Evolutionary conservation across 2,797 vertebrate species (phyloP), one percentile per base, ranked within the genome.

Genomic region (Malacoraja senta): DNA sequence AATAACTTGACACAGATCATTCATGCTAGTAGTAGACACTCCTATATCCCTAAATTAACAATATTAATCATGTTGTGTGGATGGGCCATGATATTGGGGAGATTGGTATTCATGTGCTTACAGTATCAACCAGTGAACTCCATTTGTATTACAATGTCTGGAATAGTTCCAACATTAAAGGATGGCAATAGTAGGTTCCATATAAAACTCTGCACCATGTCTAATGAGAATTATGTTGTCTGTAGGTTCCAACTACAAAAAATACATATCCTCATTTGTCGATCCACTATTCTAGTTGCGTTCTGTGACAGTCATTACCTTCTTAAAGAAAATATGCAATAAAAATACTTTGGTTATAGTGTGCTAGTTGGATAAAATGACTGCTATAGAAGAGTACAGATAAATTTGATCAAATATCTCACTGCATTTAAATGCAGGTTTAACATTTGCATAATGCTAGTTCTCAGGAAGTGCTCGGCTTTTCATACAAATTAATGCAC

Each of bases 401-500:
- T 92, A 92, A 76, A 92, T 76, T 92, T 92, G 12, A 92, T 92
- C 44, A 76, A 53, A 92, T 35, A 74, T 58, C 24, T 76, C 72
- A 92, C 44, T 38, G 12, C 90, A 92, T 92, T 71, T 92, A 24
- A 91, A 13, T 74, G 21, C 90, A 74, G 71, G 90, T 91, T 91
- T 74, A 91, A 29, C 35, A 91, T 91, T 91, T 91, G 19, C 90
- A 92, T 74, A 92, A 92, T 74, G 44, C 71, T 76, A 76, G 21
- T 92, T 76, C 65, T 53, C 72, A 92, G 90, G 35, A 29, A 74
- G 21, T 72, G 71, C 68, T 74, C 24, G 90, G 3, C 44, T 68
- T 65, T 91, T 76, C 53, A 76, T 53, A 53, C 90, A 76, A 92
- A 92, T 92, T 74, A 92, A 92, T 92, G 71, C 71, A 53, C 68